A percentile compares a stretch with the other conserved stretches of the same genome.
These are phyloP conservation scores for Holacanthus passer DNA, from an alignment of 2,113 vertebrate genomes.

Conservation along the genomic window DNA sequence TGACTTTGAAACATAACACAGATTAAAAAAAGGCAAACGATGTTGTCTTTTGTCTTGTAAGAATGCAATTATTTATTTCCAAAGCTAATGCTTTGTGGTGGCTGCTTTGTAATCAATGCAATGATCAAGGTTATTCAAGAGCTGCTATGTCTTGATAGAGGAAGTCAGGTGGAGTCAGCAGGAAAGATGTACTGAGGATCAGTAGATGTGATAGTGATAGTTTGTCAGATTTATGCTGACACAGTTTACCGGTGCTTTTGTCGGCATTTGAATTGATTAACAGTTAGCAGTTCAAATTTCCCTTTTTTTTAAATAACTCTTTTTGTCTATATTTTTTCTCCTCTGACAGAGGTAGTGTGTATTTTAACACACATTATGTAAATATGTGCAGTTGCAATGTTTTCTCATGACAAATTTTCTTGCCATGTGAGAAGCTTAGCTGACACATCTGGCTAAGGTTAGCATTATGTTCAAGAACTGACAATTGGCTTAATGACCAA, in stretches of 20 bases:
- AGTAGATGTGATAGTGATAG: slow-evolving; percentile 11
- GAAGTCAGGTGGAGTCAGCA: neutral
- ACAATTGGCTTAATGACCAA: no score
- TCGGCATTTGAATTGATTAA: slow-evolving; percentile 31
- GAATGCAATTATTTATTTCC: neutral
- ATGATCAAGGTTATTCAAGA: neutral
- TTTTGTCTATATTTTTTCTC: no score
- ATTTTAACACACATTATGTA: neutral
- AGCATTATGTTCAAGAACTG: neutral
- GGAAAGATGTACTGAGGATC: neutral
- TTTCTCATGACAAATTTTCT: neutral
- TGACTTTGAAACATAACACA: slow-evolving; percentile 7
- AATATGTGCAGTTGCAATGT: neutral
- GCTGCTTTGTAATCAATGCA: neutral
- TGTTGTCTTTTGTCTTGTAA: neutral
- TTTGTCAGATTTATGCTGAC: slow-evolving; percentile 16
- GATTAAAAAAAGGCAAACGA: neutral
- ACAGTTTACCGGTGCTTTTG: slow-evolving; percentile 2
- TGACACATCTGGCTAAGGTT: neutral
- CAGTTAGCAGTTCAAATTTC: neutral
- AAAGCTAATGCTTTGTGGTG: neutral
- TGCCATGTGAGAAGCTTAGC: neutral
- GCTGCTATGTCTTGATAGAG: slow-evolving; percentile 5
- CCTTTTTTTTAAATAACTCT: neutral
- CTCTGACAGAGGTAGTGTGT: no score